phyloP scores from a whole-genome alignment of 2,888 invertebrate genomes.

The Callyntrura guangdongensis region DNA sequence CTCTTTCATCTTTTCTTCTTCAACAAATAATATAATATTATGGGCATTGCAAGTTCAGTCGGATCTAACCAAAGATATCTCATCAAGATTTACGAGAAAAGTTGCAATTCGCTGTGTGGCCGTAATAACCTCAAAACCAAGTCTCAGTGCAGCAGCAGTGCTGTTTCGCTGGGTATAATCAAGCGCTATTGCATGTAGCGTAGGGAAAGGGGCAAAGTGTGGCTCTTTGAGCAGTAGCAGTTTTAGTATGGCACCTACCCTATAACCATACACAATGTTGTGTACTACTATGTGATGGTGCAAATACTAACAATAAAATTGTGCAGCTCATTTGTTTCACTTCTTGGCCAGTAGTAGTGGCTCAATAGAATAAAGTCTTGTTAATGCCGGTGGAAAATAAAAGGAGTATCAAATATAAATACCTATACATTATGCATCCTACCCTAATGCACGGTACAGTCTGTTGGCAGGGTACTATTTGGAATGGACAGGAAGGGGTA shows the following conservation, averaged over 20 bases:
- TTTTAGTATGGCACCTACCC: background rate
- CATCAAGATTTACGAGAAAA: slow-evolving; percentile 75
- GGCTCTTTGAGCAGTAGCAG: slow-evolving; percentile 4
- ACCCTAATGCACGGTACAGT: background rate
- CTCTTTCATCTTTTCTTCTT: slow-evolving; percentile 4
- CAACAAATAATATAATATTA: slow-evolving; percentile 44
- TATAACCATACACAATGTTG: background rate
- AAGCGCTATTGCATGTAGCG: slow-evolving; percentile 15
- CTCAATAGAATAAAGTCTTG: slow-evolving; percentile 25
- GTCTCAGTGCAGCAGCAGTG: slow-evolving; percentile 56
- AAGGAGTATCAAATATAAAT: slow-evolving; percentile 23
- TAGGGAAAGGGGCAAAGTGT: slow-evolving; percentile 26
- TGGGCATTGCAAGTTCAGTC: slow-evolving; percentile 63
- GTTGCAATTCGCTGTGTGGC: slow-evolving; percentile 70
- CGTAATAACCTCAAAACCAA: slow-evolving; percentile 63
- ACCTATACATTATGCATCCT: background rate
- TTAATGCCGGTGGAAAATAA: slow-evolving; percentile 29
- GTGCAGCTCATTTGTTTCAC: slow-evolving; percentile 20
- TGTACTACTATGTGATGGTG: background rate
- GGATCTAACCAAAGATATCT: slow-evolving; percentile 68
- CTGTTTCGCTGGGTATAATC: slow-evolving; percentile 14
- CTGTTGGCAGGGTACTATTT: background rate
- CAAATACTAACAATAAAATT: slow-evolving; percentile 11
- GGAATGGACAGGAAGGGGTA: slow-evolving; percentile 26
- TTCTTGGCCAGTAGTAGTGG: slow-evolving; percentile 28